A percentile compares a stretch with the other conserved stretches of the same genome.
These are phyloP conservation scores for Montifringilla adamsi DNA, from an alignment of 2,113 vertebrate genomes.

Conservation along the genomic window DNA sequence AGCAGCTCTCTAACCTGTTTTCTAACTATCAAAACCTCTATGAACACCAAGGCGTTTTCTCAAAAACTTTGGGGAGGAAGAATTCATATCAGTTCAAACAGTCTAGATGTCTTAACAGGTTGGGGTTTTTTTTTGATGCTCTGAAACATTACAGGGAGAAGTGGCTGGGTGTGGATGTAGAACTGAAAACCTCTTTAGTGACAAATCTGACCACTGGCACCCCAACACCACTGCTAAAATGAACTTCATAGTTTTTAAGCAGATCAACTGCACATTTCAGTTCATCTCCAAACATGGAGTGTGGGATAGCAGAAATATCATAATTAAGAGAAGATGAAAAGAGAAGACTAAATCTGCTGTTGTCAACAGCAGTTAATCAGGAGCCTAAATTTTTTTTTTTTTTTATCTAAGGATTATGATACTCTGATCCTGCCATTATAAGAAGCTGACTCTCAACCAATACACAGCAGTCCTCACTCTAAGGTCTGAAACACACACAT, in stretches of 20 bases:
- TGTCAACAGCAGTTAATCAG: background rate
- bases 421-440: background rate
- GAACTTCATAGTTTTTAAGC: background rate
- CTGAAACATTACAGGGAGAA: background rate
- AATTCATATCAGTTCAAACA: background rate
- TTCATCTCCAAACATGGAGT: background rate
- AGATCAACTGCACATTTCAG: background rate
- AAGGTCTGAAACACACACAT: background rate
- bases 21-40: background rate
- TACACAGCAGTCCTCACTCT: background rate
- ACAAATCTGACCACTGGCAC: background rate
- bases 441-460: background rate
- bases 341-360: background rate
- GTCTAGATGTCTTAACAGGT: background rate
- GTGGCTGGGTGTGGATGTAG: background rate
- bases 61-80: background rate
- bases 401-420: background rate
- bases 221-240: background rate
- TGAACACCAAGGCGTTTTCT: background rate
- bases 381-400: background rate
- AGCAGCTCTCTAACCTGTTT: background rate
- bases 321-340: background rate
- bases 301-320: background rate
- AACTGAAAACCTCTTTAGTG: background rate
- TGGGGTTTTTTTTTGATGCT: rapidly evolving